Base-by-base conservation (phyloP, 2,888 invertebrate genomes). In the Torymus aiolomorphi region DNA sequence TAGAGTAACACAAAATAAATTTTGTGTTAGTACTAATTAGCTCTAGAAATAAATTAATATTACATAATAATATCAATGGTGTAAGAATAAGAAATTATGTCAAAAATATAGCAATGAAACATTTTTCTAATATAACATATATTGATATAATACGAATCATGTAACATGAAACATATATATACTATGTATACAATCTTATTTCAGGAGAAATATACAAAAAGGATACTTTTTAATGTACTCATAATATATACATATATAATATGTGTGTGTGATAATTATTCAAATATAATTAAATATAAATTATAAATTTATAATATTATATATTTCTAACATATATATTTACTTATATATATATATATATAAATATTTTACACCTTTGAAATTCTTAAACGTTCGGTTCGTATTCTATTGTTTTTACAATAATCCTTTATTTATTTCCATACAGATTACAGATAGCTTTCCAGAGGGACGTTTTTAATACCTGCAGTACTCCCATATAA, bases 381-480 rank as follows among this genome's bases (percentile, higher is more conserved):
- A 84, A 84, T 83, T 69, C 83, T 84, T 77, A 84, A 70, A 51
- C 16, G 65, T 14, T 56, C 56, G 65, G 51, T 5, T 72, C 52
- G 51, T 59, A 59, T 54, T 54, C 84, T 83, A 85, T 83, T 80
- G 83, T 82, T 87, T 86, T 87, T 87, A 86, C 85, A 87, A 86
- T 87, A 88, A 89, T 89, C 85, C 83, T 88, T 88, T 89, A 85
- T 89, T 89, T 89, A 90, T 90, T 90, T 89, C 77, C 89, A 89
- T 89, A 90, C 89, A 88, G 89, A 89, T 90, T 89, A 89, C 89
- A 89, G 88, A 89, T 90, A 90, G 89, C 88, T 90, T 90, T 89
- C 88, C 89, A 88, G 87, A 88, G 86, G 89, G 88, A 89, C 85
- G 86, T 86, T 87, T 88, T 88, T 88, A 88, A 88, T 88, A 86